A percentile compares a stretch with the other conserved stretches of the same genome.
These are phyloP conservation scores for Agonum fuliginosum DNA, from an alignment of 2,888 invertebrate species.

Conservation along the genomic window DNA sequence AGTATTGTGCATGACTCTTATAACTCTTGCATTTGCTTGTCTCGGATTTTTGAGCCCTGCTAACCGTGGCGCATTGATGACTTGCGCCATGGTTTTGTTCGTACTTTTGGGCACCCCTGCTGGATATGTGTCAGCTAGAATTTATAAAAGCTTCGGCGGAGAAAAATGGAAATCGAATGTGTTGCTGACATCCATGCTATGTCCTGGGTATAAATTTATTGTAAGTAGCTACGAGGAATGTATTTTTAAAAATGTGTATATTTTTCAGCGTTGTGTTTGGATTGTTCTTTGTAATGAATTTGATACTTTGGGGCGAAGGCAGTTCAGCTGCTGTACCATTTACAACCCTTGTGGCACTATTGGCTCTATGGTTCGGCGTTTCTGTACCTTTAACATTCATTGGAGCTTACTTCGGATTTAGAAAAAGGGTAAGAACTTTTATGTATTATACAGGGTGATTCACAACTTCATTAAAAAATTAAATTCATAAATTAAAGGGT, in stretches of 20 bases:
- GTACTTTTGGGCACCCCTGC: slow-evolving; percentile 98
- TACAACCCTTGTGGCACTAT: slow-evolving; percentile 93
- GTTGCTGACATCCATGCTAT: slow-evolving; percentile 94
- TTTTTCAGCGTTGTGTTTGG: slow-evolving; percentile 89
- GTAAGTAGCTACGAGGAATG: too few relatives aligned
- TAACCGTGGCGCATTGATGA: slow-evolving; percentile 98
- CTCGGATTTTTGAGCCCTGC: slow-evolving; percentile 99
- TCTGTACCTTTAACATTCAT: slow-evolving; percentile 98
- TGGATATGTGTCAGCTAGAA: slow-evolving; percentile 96
- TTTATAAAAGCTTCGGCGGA: slow-evolving; percentile 99
- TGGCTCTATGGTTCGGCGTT: slow-evolving; percentile 98
- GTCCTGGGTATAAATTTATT: slow-evolving; percentile 92
- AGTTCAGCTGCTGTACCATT: slow-evolving; percentile 98
- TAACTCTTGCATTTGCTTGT: slow-evolving; percentile 98
- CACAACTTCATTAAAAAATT: too few relatives aligned
- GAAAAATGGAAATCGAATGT: slow-evolving; percentile 99
- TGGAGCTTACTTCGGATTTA: slow-evolving; percentile 98
- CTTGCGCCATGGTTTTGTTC: slow-evolving; percentile 96
- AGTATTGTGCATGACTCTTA: slow-evolving; percentile 96
- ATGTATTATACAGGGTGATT: too few relatives aligned
- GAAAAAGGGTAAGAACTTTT: slow-evolving; percentile 85
- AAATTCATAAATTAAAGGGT: too few relatives aligned
- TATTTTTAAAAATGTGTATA: not conserved
- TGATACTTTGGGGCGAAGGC: slow-evolving; percentile 95
- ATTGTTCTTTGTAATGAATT: slow-evolving; percentile 97